Evolutionary conservation across 2,888 invertebrate species (phyloP).

Genomic region (Hipparchia semele): DNA sequence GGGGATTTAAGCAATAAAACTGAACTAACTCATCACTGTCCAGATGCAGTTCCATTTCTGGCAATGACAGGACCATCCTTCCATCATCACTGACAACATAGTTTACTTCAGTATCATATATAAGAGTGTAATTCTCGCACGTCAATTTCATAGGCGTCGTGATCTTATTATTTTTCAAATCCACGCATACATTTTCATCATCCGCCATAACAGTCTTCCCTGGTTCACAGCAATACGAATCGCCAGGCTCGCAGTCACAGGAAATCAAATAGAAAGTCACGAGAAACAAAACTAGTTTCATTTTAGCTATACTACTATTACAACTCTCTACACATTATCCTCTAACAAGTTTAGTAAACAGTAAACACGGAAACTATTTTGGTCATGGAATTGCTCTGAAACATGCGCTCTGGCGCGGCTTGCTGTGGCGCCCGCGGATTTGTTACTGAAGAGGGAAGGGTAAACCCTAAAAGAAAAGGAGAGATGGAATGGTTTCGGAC

Average conservation of each 20-base stretch:
- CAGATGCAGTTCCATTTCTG: constrained; percentile 6
- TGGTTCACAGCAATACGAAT: constrained; percentile 34
- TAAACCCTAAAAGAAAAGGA: background rate
- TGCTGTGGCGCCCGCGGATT: constrained; percentile 11
- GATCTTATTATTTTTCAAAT: constrained; percentile 20
- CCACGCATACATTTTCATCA: constrained; percentile 24
- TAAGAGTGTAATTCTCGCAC: constrained; percentile 19
- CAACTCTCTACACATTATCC: background rate
- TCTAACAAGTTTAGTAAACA: background rate
- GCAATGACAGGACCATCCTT: constrained; percentile 9
- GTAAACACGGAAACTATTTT: background rate
- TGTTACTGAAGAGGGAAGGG: background rate
- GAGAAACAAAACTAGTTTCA: constrained; percentile 27
- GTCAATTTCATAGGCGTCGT: constrained; percentile 21
- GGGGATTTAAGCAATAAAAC: background rate
- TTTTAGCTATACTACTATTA: constrained; percentile 4
- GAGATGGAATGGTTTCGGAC: background rate
- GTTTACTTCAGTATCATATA: constrained; percentile 3
- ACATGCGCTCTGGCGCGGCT: background rate
- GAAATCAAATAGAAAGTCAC: constrained; percentile 14
- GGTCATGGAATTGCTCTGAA: background rate
- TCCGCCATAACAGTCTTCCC: constrained; percentile 26
- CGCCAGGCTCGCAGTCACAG: constrained; percentile 30
- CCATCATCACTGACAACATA: constrained; percentile 33
- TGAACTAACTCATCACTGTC: background rate